A percentile compares a stretch with the other conserved stretches of the same genome.
These are phyloP conservation scores for Scophthalmus maximus DNA, from an alignment of 2,113 vertebrate species.

Conservation along the genomic window DNA sequence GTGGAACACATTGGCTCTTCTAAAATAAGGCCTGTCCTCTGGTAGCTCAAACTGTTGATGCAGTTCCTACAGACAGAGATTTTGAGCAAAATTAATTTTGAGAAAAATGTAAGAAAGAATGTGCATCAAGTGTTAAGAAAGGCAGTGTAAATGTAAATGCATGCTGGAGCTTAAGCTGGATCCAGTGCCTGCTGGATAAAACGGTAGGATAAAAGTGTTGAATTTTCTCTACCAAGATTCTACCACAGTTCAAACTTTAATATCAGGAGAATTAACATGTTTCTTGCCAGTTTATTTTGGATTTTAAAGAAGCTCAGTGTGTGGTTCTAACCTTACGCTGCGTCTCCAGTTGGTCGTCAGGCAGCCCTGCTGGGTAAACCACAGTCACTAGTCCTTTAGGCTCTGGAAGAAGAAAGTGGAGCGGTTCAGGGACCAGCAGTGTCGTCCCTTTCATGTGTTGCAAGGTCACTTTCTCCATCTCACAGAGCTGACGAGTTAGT, in stretches of 20 bases:
- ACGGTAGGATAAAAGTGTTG: too few species aligned
- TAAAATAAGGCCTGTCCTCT: slow-evolving; percentile 90
- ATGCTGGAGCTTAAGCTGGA: not conserved
- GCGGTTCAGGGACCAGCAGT: slow-evolving; percentile 88
- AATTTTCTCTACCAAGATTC: not conserved
- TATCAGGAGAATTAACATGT: not conserved
- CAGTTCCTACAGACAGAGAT: slow-evolving; percentile 83
- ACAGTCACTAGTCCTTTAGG: slow-evolving; percentile 85
- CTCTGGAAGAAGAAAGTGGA: slow-evolving; percentile 92
- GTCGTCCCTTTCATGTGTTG: slow-evolving; percentile 87
- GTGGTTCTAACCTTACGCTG: slow-evolving; percentile 84
- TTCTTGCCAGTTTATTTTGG: not conserved
- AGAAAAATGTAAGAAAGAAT: not conserved
- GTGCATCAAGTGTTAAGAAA: not conserved
- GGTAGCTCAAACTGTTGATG: slow-evolving; percentile 87
- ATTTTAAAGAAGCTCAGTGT: slow-evolving; percentile 3
- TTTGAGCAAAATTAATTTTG: not conserved
- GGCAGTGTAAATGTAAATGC: not conserved
- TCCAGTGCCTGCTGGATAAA: not conserved
- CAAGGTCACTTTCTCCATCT: slow-evolving; percentile 91
- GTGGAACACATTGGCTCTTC: slow-evolving; percentile 89
- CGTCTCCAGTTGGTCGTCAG: slow-evolving; percentile 87
- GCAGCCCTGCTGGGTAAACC: slow-evolving; percentile 89
- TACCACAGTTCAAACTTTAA: not conserved
- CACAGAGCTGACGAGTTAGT: slow-evolving; percentile 87